Base-by-base conservation (phyloP, 2,888 invertebrate species). In the Apoderus coryli region DNA sequence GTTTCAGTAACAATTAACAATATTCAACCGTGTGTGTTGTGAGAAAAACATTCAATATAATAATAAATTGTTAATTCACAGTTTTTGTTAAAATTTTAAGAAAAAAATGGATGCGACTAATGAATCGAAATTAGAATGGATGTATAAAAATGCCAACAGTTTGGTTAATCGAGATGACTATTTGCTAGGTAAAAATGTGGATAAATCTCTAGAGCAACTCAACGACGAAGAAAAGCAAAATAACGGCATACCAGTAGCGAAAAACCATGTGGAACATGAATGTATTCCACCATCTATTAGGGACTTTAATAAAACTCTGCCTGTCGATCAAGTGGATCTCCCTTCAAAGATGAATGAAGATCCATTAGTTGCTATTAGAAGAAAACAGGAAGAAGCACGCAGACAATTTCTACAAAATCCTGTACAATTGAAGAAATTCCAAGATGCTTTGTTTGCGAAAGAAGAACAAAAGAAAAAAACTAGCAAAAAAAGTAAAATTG, bases 281-380 rank as follows among this genome's bases (percentile, higher is more conserved):
- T 72, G 72, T 41, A 76, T 84, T 31, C 82, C 84, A n/a, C 79
- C 72, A 28, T 76, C 76, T 1, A 65, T 76, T 41, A 57, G 75
- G 22, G 65, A 59, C 40, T 58, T 56, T 29, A 56, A 57, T 36
- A 53, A 53, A 45, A 44, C 50, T 25, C 46, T 48, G 2, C 45
- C 47, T 31, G 45, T 45, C 16, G 56, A 56, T 34, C 57, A 57
- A 44, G 81, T 90, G 7, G 92, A 93, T 54, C 64, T 90, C 48
- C 76, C 72, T 25, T 71, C 88, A 11, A 93, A 93, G 60, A 67
- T 90, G 38, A 72, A 90, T 52, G 93, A 95, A 57, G 95, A 95
- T 64, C 95, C 95, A 1, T 57, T 95, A 22, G 75, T 86, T 51
- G 68, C 80, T 3, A 92, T 95, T 4, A 84, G 80, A 47, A 82